These are phyloP conservation scores for Bovichtus variegatus DNA, from an alignment of 2,797 vertebrate species.

Conservation along the genomic window DNA sequence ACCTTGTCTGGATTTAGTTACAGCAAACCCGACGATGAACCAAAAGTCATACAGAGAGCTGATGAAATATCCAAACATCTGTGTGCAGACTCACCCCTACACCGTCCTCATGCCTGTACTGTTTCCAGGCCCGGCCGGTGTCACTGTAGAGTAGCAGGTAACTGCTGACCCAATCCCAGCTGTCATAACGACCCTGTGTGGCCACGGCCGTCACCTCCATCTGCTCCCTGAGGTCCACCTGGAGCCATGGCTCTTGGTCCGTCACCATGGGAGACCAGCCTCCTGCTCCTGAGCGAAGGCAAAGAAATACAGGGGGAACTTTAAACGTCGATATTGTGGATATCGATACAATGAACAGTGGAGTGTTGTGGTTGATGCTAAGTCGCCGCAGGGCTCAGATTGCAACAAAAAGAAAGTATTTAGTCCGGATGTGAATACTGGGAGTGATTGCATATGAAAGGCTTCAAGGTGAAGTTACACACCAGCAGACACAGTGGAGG, in stretches of 20 bases:
- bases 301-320: not conserved
- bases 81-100: constrained; percentile 88
- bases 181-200: constrained; percentile 93
- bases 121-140: constrained; percentile 93
- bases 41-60: not conserved
- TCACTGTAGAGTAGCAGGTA: constrained; percentile 95
- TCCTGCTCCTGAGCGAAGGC: constrained; percentile 87
- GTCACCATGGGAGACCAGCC: constrained; percentile 94
- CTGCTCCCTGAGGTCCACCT: constrained; percentile 93
- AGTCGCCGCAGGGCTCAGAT: not conserved
- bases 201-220: constrained; percentile 93
- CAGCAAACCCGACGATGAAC: not conserved
- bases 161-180: constrained; percentile 94
- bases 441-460: constrained; percentile 1
- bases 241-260: constrained; percentile 93
- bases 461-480: constrained; percentile 25
- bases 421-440: not conserved
- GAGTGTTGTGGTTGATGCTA: constrained; percentile 35
- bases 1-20: not conserved
- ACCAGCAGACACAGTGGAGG: not conserved
- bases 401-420: constrained; percentile 3
- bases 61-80: not conserved
- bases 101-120: constrained; percentile 91
- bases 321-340: constrained; percentile 31
- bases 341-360: not conserved